phyloP scores from a whole-genome alignment of 2,797 vertebrate species.

The Malacoraja senta region DNA sequence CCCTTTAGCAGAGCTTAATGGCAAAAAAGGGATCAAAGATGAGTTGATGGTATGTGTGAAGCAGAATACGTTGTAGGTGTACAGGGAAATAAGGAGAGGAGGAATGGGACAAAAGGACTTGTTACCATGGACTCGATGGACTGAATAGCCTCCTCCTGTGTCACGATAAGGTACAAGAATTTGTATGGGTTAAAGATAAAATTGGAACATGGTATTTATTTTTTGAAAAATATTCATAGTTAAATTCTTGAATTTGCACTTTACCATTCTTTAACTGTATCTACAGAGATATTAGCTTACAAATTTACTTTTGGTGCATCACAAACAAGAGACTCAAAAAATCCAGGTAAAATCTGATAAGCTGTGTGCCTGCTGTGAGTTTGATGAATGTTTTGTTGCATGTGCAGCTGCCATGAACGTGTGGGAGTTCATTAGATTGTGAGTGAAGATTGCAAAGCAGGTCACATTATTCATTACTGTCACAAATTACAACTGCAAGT shows the following conservation, averaged over 20 bases:
- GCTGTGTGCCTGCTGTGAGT: neutral
- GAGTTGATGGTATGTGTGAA: no score
- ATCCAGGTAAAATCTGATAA: neutral
- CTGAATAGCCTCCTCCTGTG: no score
- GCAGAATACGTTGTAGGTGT: no score
- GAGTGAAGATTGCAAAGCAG: neutral
- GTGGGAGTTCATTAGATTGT: conserved; percentile 14
- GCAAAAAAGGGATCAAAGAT: no score
- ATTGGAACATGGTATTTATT: neutral
- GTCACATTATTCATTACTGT: conserved; percentile 11
- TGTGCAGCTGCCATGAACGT: neutral
- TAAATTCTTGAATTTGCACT: neutral
- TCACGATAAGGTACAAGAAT: no score
- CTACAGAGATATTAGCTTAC: neutral
- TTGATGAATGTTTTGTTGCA: neutral
- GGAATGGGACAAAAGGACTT: no score
- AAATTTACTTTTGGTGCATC: neutral
- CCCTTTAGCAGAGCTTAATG: no score
- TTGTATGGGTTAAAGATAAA: no score
- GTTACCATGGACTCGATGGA: no score
- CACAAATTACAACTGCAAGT: neutral
- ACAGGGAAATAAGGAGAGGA: no score
- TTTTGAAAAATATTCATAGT: neutral
- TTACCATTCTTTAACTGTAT: neutral
- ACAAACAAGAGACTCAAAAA: neutral